Evolutionary conservation across 2,888 invertebrate genomes (phyloP), one percentile per base, ranked within the genome.

Genomic region (Drosophila demipolita): DNA sequence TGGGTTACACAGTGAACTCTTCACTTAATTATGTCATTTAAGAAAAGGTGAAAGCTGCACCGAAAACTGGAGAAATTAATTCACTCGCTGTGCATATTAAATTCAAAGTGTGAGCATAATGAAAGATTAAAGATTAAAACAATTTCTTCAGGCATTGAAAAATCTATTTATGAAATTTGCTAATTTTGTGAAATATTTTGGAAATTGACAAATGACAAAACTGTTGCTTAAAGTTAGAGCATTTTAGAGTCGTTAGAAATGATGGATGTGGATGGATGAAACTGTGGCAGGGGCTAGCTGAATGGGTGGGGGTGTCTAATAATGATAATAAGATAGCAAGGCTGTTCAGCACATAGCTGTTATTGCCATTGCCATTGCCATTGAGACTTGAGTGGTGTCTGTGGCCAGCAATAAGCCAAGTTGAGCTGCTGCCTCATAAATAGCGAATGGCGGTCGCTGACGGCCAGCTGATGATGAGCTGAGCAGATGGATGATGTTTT

Each of bases 381-480:
- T 29, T 29, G 29, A 29, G 29, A 29, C 5, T 6, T 87, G 86
- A 85, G 77, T 68, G 73, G 83, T 78, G 67, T 71, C 71, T 70
- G 70, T 59, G 65, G 68, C 55, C 57, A 29, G 29, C 78, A 64
- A 55, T 74, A 70, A 73, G 70, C 73, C 64, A 23, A 63, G 60
- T 71, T 74, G 52, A 70, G 80, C 67, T 73, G 72, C 45, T 50
- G 74, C 61, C 79, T 63, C 81, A 80, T 79, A 79, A 79, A 78
- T 73, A 80, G 29, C 40, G 55, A 15, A 15, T 59, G 67, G 75
- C n/a, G n/a, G n/a, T n/a, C n/a, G n/a, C n/a, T n/a, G n/a, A n/a
- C 52, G 45, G 32, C 29, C 62, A 67, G 50, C 66, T 45, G 58
- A 20, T 73, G 74, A 66, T 45, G 66, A 64, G 64, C 40, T 38